phyloP scores from a whole-genome alignment of 2,113 vertebrate genomes.

The human (Homo sapiens) region DNA sequence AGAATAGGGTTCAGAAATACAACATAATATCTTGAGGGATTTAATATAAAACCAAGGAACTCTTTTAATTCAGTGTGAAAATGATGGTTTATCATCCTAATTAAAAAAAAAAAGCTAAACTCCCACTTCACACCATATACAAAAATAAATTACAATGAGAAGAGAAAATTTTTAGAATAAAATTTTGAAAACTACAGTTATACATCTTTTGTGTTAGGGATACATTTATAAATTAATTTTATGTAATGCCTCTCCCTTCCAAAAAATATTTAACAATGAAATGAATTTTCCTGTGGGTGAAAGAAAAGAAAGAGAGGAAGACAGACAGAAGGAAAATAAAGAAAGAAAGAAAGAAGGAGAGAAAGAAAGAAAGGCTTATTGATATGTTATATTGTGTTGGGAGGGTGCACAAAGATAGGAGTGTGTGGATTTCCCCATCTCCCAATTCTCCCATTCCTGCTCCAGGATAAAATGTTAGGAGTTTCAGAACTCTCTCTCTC shows the following conservation, averaged over 20 bases:
- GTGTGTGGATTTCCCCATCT: rapidly evolving
- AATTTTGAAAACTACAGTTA: not conserved
- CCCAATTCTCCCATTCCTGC: rapidly evolving
- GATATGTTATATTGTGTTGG: rapidly evolving
- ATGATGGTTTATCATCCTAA: not conserved
- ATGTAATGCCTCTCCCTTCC: not conserved
- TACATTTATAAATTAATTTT: not conserved
- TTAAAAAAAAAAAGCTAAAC: not conserved
- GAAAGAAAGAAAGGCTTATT: rapidly evolving
- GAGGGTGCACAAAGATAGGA: rapidly evolving
- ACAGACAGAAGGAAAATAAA: rapidly evolving
- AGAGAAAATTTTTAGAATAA: not conserved
- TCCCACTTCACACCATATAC: not conserved
- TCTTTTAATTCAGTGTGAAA: not conserved
- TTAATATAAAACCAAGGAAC: not conserved
- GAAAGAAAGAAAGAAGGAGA: rapidly evolving
- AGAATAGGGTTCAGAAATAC: not conserved
- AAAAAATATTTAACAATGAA: not conserved
- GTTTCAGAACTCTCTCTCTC: rapidly evolving
- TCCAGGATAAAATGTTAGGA: rapidly evolving
- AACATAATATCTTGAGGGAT: not conserved
- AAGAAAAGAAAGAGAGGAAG: rapidly evolving
- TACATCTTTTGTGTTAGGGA: not conserved
- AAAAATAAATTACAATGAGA: not conserved
- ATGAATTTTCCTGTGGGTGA: not conserved